Conservation (phyloP, 2,113 vertebrate genomes). For the Ursus arctos region DNA sequence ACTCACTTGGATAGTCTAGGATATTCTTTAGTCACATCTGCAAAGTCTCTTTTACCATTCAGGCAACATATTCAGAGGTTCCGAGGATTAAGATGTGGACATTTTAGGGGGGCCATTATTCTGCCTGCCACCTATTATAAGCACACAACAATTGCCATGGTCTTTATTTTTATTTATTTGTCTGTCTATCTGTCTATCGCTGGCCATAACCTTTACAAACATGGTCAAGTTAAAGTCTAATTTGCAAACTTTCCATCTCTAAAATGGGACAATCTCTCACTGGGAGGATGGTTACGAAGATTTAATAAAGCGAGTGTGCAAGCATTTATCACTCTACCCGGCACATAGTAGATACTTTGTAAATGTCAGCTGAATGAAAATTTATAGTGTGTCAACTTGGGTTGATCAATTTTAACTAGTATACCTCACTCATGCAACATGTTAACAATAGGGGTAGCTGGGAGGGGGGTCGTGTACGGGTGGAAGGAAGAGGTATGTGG, state of each 20-base stretch:
- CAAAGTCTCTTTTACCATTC: conserved; percentile 43
- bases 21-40: not conserved
- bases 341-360: not conserved
- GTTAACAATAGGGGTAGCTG: not conserved
- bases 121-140: not conserved
- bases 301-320: conserved; percentile 38
- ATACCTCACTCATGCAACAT: not conserved
- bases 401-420: not conserved
- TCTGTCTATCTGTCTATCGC: not conserved
- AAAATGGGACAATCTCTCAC: not conserved
- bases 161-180: not conserved
- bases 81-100: not conserved
- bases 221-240: conserved; percentile 17
- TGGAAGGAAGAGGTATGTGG: not conserved
- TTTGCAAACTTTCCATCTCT: conserved; percentile 43
- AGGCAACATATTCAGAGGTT: not conserved
- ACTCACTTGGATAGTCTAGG: not conserved
- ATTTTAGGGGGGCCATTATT: not conserved
- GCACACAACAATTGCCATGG: not conserved
- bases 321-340: not conserved
- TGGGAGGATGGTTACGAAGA: conserved; percentile 43
- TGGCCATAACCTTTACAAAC: conserved; percentile 12
- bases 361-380: conserved; percentile 45
- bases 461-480: not conserved
- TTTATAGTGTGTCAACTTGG: not conserved